Base-by-base conservation (phyloP, 2,797 vertebrate species). In the Sus cebifrons region DNA sequence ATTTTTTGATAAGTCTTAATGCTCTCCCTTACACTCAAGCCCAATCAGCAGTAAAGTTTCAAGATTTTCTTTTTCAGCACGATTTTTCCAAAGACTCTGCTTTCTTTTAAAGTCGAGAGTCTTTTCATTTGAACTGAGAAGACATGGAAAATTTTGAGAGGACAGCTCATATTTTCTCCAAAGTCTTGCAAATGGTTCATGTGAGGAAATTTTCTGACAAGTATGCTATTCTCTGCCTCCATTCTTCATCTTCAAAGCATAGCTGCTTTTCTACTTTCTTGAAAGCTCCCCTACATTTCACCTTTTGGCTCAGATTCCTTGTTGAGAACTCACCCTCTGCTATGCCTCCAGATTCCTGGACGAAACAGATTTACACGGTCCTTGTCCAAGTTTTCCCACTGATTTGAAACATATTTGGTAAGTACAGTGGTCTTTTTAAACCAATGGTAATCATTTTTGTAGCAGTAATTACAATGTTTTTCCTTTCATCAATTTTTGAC, bases 401-500 rank as follows among this genome's bases (percentile, higher is more conserved):
- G 27, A 68, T 68, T 86, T 86, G 40, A 82, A 87, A 58, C 8
- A 56, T 16, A 67, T 73, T 70, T 32, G 8, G n/a, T 23, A 8
- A 64, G 23, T 20, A 15, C 23, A n/a, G 2, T 77, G 6, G 1
- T 60, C 3, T 23, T 83, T 83, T 89, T 60, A 64, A 79, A 89
- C 23, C 83, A 78, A 73, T 67, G 18, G 17, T 65, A 60, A 73
- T 65, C 20, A 81, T 89, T 71, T 91, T 44, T 77, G 14, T 52
- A 67, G 17, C 36, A 44, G 23, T 71, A 58, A 32, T 49, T 73
- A 25, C 49, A 77, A 89, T 82, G 49, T 11, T 83, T 96, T 90
- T 64, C 11, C 40, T 83, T 94, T 89, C 17, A 36, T 92, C 27
- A 82, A 67, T 77, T 86, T 89, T 78, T 94, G 18, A 86, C 82